Evolutionary conservation across 2,888 invertebrate genomes (phyloP).

Genomic region (Maniola hyperantus): DNA sequence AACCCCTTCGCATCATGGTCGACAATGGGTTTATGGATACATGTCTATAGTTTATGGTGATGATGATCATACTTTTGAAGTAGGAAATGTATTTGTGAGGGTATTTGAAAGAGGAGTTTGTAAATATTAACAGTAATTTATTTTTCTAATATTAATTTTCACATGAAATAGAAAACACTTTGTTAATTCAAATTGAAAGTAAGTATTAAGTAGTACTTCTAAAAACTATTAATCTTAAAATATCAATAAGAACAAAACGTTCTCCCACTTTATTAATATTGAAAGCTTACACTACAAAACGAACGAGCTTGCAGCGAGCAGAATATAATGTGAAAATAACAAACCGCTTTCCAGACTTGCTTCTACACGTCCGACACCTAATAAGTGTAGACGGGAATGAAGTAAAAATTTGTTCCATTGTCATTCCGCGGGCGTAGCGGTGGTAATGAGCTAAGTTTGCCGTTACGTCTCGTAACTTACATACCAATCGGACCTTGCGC

Average conservation of each 20-base stretch:
- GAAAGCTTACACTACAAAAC: slow-evolving; percentile 33
- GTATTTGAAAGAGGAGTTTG: background rate
- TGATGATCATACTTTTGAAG: too few species aligned
- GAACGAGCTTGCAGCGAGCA: slow-evolving; percentile 27
- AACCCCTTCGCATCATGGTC: too few species aligned
- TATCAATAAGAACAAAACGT: background rate
- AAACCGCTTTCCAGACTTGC: slow-evolving; percentile 51
- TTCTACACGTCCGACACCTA: slow-evolving; percentile 63
- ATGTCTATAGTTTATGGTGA: too few species aligned
- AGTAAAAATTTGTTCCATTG: slow-evolving; percentile 77
- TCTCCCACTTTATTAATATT: slow-evolving; percentile 28
- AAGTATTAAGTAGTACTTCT: too few species aligned
- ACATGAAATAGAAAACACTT: too few species aligned
- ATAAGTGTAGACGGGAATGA: slow-evolving; percentile 66
- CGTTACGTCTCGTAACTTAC: slow-evolving; percentile 79
- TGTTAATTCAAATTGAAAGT: too few species aligned
- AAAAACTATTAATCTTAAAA: background rate
- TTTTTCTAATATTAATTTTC: too few species aligned
- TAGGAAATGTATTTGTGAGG: background rate
- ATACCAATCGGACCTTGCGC: slow-evolving; percentile 71
- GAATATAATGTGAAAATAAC: slow-evolving; percentile 44
- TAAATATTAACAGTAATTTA: too few species aligned
- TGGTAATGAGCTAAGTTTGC: slow-evolving; percentile 82
- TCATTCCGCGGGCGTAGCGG: slow-evolving; percentile 70
- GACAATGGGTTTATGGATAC: too few species aligned